Base-by-base conservation (phyloP, 2,888 invertebrate genomes). In the Phorcus lineatus region DNA sequence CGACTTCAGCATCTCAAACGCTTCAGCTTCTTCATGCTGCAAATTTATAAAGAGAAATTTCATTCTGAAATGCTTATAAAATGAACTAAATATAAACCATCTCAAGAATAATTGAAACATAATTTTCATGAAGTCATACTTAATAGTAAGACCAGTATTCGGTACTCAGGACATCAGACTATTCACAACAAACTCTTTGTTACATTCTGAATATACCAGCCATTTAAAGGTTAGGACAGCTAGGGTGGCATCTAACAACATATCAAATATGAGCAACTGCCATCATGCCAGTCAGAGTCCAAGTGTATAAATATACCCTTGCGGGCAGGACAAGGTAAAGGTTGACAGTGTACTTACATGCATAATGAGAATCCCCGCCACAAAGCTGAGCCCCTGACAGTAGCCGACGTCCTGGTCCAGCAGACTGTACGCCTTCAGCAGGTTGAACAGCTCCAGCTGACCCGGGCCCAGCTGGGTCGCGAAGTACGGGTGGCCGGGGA, bases 321-420 rank as follows among this genome's bases (percentile, higher is more conserved):
- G 36, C 7, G 3, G 36, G 3, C 36, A 36, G n/a, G 40, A n/a
- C 1, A 9, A 70, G 40, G 28, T 28, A 11, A n/a, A 47, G 47
- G 13, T 54, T 24, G 16, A 19, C 7, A 1, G 4, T 24, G 24
- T 77, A 88, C 96, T 95, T 93, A 98, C 98, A 94, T 99, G 99
- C 87, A 99, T 94, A 13, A 99, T 94, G 0, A 99, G 94, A 0
- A 98, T 96, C 16, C 98, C 99, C 82, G 98, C 98, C 1, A 99
- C 97, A 91, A 99, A 99, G 90, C 98, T 98, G 13, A 99, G 95
- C 0, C 99, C 99, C 94, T 99, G 99, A 87, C 99, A 99, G 93
- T 99, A 99, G 0, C 98, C 98, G 0, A 99, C 96, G 90, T 98
- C 97, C 0, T 96, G 96, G 93, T 99, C 99, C 54, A 98, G 93